phyloP scores from a whole-genome alignment of 2,797 vertebrate species.

The Anomalospiza imberbis region DNA sequence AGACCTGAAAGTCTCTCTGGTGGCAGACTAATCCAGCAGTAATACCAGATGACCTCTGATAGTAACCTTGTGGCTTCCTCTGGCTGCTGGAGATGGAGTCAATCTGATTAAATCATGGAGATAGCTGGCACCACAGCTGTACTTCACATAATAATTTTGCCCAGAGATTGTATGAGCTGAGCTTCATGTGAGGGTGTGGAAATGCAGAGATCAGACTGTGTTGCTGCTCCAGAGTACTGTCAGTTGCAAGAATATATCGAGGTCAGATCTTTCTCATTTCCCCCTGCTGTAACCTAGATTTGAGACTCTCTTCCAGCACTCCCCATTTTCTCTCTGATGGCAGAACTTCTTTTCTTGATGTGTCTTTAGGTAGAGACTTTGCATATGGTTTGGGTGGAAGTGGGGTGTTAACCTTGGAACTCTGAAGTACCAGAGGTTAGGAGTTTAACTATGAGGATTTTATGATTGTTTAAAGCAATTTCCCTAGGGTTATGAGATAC shows the following conservation, averaged over 20 bases:
- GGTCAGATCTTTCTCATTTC: not conserved
- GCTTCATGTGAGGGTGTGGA: rapidly evolving
- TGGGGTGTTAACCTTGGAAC: not conserved
- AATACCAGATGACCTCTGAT: not conserved
- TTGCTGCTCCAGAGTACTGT: not conserved
- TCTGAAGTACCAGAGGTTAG: not conserved
- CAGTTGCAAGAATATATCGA: not conserved
- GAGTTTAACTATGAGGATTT: not conserved
- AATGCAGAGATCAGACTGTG: not conserved
- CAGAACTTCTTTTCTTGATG: not conserved
- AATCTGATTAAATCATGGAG: not conserved
- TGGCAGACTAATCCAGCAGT: not conserved
- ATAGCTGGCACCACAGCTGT: not conserved
- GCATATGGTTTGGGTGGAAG: not conserved
- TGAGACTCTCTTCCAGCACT: not conserved
- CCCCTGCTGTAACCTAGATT: rapidly evolving
- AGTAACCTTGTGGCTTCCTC: not conserved
- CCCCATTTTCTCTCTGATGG: not conserved
- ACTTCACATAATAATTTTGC: not conserved
- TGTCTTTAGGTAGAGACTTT: not conserved
- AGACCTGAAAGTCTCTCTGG: not conserved
- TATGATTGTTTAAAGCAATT: not conserved
- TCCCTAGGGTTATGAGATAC: not conserved
- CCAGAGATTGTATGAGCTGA: not conserved
- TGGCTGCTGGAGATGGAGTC: not conserved